phyloP scores from a whole-genome alignment of 2,888 invertebrate genomes.

The Synergus japonicus region DNA sequence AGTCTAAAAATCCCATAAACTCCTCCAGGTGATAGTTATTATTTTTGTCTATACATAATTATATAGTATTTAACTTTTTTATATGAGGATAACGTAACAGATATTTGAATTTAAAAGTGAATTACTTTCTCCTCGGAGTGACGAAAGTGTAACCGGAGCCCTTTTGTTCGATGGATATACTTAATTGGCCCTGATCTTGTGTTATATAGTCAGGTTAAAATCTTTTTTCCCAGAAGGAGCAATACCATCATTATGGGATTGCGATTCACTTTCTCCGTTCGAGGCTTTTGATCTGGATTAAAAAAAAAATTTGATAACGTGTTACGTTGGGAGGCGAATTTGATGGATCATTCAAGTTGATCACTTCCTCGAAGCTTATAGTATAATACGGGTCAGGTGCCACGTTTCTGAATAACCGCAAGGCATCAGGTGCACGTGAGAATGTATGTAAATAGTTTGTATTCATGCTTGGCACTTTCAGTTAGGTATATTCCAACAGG shows the following conservation, averaged over 20 bases:
- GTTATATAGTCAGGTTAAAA: not conserved
- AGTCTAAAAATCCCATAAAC: not conserved
- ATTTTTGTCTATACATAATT: not conserved
- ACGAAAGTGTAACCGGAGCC: conserved; percentile 19
- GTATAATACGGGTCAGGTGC: not conserved
- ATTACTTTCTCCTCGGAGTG: conserved; percentile 16
- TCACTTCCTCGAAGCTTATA: conserved; percentile 26
- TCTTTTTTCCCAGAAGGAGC: conserved; percentile 14
- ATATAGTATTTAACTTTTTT: not conserved
- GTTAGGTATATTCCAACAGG: no score
- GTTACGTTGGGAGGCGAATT: not conserved
- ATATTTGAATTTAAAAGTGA: not conserved
- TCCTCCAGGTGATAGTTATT: not conserved
- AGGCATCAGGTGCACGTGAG: conserved; percentile 17
- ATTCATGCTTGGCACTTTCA: no score
- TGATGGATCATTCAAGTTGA: conserved; percentile 31
- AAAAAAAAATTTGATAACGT: not conserved
- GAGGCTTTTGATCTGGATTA: conserved; percentile 28
- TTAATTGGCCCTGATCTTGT: conserved; percentile 20
- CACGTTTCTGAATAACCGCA: conserved; percentile 5
- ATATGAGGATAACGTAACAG: not conserved
- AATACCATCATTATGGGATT: conserved; percentile 15
- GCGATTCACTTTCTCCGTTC: conserved; percentile 26
- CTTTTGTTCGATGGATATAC: conserved; percentile 24
- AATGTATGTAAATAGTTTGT: not conserved